Evolutionary conservation across 2,113 vertebrate genomes (phyloP).

Genomic region (Austrofundulus limnaeus): DNA sequence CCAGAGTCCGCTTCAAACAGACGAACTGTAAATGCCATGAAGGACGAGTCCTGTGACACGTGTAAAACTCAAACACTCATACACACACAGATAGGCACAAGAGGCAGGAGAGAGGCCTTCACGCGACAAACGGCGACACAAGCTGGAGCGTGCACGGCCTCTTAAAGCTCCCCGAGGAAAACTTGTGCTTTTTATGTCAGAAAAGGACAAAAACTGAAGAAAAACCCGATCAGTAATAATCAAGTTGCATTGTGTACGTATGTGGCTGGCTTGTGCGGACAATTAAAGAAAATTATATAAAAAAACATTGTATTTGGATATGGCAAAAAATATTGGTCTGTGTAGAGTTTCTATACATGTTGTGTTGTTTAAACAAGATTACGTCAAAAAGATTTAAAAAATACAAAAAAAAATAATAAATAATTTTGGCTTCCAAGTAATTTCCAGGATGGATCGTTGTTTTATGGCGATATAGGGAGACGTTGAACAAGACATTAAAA

Average conservation of each 20-base stretch:
- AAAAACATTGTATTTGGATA: slow-evolving; percentile 73
- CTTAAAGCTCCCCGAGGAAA: slow-evolving; percentile 64
- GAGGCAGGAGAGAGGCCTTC: slow-evolving; percentile 55
- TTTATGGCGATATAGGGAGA: slow-evolving; percentile 20
- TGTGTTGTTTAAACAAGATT: slow-evolving; percentile 80
- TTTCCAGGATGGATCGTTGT: slow-evolving; percentile 43
- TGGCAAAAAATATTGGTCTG: slow-evolving; percentile 70
- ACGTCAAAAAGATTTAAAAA: slow-evolving; percentile 57
- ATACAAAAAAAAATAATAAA: slow-evolving; percentile 50
- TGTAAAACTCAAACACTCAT: slow-evolving; percentile 71
- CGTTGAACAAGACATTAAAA: slow-evolving; percentile 42
- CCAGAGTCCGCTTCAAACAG: slow-evolving; percentile 64
- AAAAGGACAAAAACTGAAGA: slow-evolving; percentile 47
- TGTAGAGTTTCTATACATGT: slow-evolving; percentile 82
- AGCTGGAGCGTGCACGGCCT: slow-evolving; percentile 59
- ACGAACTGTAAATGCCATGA: slow-evolving; percentile 77
- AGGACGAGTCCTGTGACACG: slow-evolving; percentile 71
- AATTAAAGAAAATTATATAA: slow-evolving; percentile 46
- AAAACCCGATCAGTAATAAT: slow-evolving; percentile 48
- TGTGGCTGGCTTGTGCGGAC: slow-evolving; percentile 71
- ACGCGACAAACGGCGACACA: slow-evolving; percentile 30
- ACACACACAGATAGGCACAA: slow-evolving; percentile 20
- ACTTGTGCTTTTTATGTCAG: slow-evolving; percentile 69
- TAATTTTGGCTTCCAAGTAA: slow-evolving; percentile 73
- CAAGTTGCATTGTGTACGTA: slow-evolving; percentile 51